Base-by-base conservation (phyloP, 2,113 vertebrate species). In the Psittacara wagleri region DNA sequence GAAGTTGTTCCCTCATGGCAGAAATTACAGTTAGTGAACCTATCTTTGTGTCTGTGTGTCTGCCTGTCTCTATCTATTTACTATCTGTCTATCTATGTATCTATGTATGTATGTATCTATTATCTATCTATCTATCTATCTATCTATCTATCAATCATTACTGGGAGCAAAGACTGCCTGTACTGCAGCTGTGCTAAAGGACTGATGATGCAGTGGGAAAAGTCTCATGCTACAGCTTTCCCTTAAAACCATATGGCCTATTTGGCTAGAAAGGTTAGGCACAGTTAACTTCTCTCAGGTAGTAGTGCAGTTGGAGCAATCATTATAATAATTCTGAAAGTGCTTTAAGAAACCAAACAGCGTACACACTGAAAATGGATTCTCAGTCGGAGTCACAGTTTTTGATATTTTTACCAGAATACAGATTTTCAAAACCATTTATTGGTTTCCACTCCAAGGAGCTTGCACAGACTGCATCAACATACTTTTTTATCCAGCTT, bases 381-480 rank as follows among this genome's bases (percentile, higher is more conserved):
- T 80, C n/a, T 28, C 20, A 10, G 23, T 66, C 20, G 8, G 6
- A n/a, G 55, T 13, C 49, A 95, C 9, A 18, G 7, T 18, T 91
- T 91, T 86, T 55, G 9, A 19, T 68, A 77, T 74, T 91, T 88
- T 88, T 75, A 70, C 20, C 61, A 81, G 39, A 86, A 74, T 44
- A 68, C 2, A 63, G 24, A 43, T 66, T 88, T 91, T 73, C 6
- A 74, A 35, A 86, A 90, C 51, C 29, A 17, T 9, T 73, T 90
- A 41, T 13, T 59, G 59, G 49, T 29, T 86, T 78, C 33, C 37
- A 66, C 7, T 13, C 9, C 55, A 83, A 88, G 33, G 8, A 86
- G 63, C 24, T 69, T 77, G 33, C n/a, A 83, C 24, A 92, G 20
- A 54, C 37, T 76, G 37, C 77, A 69, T 14, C 64, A 31, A 55